Percentiles rank a stretch among this genome's conserved stretches.
These are phyloP conservation scores for Petroica traversi DNA, from an alignment of 2,113 vertebrate genomes.

Conservation along the genomic window DNA sequence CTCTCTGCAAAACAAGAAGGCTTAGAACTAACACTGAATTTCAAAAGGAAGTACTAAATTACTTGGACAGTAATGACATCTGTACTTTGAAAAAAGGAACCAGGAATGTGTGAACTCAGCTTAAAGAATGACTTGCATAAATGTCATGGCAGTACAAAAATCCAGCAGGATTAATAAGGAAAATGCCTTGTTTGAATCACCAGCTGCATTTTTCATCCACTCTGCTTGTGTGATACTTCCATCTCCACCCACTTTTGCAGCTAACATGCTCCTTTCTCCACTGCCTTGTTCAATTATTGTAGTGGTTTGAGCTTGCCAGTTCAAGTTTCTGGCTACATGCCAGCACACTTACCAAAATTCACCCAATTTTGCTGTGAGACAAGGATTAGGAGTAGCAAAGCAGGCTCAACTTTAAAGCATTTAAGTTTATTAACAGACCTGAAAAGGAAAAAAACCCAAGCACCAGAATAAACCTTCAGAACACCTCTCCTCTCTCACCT, in stretches of 20 bases:
- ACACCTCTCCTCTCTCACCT: too few relatives aligned
- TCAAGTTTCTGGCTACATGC: too few relatives aligned
- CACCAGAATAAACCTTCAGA: too few relatives aligned
- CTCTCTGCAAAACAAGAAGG: constrained; percentile 73
- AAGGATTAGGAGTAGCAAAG: too few relatives aligned
- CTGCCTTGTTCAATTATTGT: too few relatives aligned
- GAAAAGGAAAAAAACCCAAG: too few relatives aligned
- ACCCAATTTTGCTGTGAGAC: too few relatives aligned
- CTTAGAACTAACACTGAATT: background rate
- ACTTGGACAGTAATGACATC: background rate
- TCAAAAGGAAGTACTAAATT: background rate
- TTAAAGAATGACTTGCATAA: background rate
- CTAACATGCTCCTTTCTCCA: background rate
- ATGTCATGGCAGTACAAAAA: background rate
- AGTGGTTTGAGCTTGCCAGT: too few relatives aligned
- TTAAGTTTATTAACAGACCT: too few relatives aligned
- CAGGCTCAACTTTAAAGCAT: too few relatives aligned
- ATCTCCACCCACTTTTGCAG: background rate
- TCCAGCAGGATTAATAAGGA: background rate
- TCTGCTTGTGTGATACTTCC: background rate
- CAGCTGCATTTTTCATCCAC: background rate
- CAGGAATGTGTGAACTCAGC: background rate
- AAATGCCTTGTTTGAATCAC: background rate
- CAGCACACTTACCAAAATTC: too few relatives aligned
- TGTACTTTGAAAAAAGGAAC: background rate